Conservation (phyloP, 2,797 vertebrate genomes). For the Loriculus beryllinus region DNA sequence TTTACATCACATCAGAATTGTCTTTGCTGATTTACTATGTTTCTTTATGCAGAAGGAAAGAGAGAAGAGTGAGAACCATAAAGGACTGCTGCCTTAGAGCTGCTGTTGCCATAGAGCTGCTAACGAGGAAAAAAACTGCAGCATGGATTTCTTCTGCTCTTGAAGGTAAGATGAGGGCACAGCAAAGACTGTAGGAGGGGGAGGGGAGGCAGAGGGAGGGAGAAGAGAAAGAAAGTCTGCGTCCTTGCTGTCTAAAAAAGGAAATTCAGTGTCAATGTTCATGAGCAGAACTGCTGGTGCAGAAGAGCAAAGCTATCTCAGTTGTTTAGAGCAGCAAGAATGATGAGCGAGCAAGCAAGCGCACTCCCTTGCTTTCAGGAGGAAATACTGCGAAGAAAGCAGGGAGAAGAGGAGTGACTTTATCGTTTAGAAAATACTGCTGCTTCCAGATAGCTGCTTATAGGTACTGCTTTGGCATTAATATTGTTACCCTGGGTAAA, state of each 20-base stretch:
- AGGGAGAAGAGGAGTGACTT: constrained; percentile 1
- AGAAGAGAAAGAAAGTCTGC: constrained; percentile 28
- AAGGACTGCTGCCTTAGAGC: constrained; percentile 24
- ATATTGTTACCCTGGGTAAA: neutral
- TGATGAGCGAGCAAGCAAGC: constrained; percentile 39
- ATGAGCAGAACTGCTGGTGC: constrained; percentile 41
- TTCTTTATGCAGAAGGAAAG: neutral
- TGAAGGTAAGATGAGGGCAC: constrained; percentile 61
- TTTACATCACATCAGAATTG: neutral
- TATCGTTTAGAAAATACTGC: neutral
- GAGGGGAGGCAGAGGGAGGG: constrained; percentile 27
- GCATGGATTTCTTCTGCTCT: constrained; percentile 53
- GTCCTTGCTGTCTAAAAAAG: constrained; percentile 64
- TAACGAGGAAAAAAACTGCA: constrained; percentile 34
- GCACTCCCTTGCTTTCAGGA: neutral
- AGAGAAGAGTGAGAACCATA: neutral
- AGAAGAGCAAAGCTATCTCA: constrained; percentile 56
- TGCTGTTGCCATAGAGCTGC: constrained; percentile 65
- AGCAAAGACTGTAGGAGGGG: constrained; percentile 32
- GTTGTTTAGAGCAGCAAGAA: constrained; percentile 37
- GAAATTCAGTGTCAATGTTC: constrained; percentile 47
- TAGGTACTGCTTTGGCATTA: neutral
- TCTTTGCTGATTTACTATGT: neutral
- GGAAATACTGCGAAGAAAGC: constrained; percentile 27
- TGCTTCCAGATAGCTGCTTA: constrained; percentile 13